Percentiles rank a stretch among this genome's conserved stretches.
These are phyloP conservation scores for Eptatretus burgeri DNA, from an alignment of 2,113 vertebrate genomes.

Conservation along the genomic window DNA sequence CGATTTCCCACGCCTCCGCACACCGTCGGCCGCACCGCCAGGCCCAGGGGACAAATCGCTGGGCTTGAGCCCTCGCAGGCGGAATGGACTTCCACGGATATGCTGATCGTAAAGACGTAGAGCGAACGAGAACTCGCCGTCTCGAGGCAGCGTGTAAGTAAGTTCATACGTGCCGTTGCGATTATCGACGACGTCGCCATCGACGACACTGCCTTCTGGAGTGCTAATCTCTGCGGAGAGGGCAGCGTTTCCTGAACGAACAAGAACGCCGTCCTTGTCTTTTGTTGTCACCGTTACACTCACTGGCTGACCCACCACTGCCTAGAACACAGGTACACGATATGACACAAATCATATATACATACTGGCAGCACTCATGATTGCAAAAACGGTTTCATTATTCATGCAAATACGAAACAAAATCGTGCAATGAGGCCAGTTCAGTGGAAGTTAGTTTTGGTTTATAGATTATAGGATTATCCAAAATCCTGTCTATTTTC, in stretches of 20 bases:
- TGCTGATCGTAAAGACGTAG: constrained; percentile 55
- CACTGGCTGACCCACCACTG: constrained; percentile 44
- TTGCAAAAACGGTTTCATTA: too few relatives aligned
- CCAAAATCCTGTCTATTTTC: too few relatives aligned
- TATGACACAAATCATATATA: too few relatives aligned
- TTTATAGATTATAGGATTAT: too few relatives aligned
- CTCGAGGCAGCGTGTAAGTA: constrained; percentile 34
- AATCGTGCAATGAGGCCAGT: too few relatives aligned
- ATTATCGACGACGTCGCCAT: constrained; percentile 47
- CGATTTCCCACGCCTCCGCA: constrained; percentile 66
- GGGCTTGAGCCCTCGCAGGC: constrained; percentile 35
- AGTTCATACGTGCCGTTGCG: constrained; percentile 79
- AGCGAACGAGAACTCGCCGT: constrained; percentile 45
- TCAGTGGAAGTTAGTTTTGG: too few relatives aligned
- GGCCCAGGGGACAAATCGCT: constrained; percentile 37
- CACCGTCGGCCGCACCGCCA: constrained; percentile 24
- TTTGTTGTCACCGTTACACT: constrained; percentile 72
- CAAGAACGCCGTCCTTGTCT: constrained; percentile 60
- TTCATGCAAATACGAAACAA: too few relatives aligned
- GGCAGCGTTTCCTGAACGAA: constrained; percentile 44
- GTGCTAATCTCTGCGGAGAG: constrained; percentile 30
- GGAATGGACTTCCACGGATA: constrained; percentile 50
- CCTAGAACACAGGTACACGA: constrained; percentile 7
- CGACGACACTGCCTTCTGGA: constrained; percentile 22
- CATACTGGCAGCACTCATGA: too few relatives aligned